Percentiles rank a stretch among this genome's conserved stretches.
Evolutionary conservation across 2,113 vertebrate species (phyloP).

Genomic region (Carassius gibelio): DNA sequence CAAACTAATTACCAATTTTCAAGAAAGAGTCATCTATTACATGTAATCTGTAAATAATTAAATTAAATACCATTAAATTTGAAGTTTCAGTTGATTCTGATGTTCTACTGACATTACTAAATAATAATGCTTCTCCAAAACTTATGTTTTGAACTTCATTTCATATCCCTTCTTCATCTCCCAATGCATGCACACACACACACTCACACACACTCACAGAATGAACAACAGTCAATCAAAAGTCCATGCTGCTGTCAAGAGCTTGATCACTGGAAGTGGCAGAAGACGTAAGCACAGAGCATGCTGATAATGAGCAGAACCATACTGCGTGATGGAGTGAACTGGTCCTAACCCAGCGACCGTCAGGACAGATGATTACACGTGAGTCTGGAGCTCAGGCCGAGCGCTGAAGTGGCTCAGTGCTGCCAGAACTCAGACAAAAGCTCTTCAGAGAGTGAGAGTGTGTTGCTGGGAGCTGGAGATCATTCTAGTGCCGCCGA

Average conservation of each 20-base stretch:
- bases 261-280: not conserved
- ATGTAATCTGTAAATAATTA: too few species aligned
- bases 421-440: slow-evolving; percentile 80
- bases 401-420: slow-evolving; percentile 76
- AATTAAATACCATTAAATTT: too few species aligned
- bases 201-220: not conserved
- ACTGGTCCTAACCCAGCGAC: not conserved
- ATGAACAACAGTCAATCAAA: not conserved
- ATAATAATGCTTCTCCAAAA: not conserved
- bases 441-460: slow-evolving; percentile 82
- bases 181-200: too few species aligned
- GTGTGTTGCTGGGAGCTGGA: slow-evolving; percentile 86
- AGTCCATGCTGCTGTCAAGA: not conserved
- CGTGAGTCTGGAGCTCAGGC: slow-evolving; percentile 24
- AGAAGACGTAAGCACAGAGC: not conserved
- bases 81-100: too few species aligned
- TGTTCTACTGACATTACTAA: not conserved
- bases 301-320: not conserved
- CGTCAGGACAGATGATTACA: slow-evolving; percentile 18
- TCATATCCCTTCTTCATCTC: too few species aligned
- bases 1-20: too few species aligned
- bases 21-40: too few species aligned
- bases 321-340: not conserved
- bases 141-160: too few species aligned
- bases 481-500: slow-evolving; percentile 81